These are phyloP conservation scores for Temnothorax unifasciatus DNA, from an alignment of 2,888 invertebrate genomes.

Conservation along the genomic window DNA sequence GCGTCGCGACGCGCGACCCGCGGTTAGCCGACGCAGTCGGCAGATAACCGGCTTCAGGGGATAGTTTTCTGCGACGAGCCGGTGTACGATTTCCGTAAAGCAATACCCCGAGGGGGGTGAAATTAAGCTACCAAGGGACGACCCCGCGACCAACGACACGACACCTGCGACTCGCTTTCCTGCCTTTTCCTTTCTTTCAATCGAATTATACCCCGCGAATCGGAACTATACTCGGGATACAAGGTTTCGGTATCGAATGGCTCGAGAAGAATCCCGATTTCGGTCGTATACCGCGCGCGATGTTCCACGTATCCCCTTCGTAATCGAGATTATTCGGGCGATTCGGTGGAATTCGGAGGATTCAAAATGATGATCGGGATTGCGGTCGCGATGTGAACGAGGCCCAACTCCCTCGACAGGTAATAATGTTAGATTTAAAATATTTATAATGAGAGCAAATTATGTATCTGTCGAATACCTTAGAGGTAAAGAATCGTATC, in stretches of 20 bases:
- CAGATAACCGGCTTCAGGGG: slow-evolving; percentile 71
- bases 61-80: slow-evolving; percentile 28
- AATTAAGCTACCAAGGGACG: slow-evolving; percentile 71
- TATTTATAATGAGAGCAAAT: not conserved
- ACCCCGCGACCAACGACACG: slow-evolving; percentile 45
- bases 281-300: not conserved
- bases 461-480: not conserved
- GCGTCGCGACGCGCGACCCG: slow-evolving; percentile 33
- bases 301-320: not conserved
- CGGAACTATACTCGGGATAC: not conserved
- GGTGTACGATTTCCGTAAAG: slow-evolving; percentile 77
- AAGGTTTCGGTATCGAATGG: not conserved
- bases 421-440: not conserved
- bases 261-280: slow-evolving; percentile 30
- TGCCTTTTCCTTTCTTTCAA: not conserved
- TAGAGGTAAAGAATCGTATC: too few species aligned
- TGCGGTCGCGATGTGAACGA: not conserved
- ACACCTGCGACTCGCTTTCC: slow-evolving; percentile 66
- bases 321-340: slow-evolving; percentile 27
- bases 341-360: slow-evolving; percentile 4
- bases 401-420: not conserved
- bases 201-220: not conserved
- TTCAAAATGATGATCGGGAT: slow-evolving; percentile 4
- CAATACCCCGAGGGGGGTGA: slow-evolving; percentile 64
- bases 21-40: slow-evolving; percentile 57